These are phyloP conservation scores for Drosophila acutilabella DNA, from an alignment of 2,888 invertebrate genomes.

Conservation along the genomic window DNA sequence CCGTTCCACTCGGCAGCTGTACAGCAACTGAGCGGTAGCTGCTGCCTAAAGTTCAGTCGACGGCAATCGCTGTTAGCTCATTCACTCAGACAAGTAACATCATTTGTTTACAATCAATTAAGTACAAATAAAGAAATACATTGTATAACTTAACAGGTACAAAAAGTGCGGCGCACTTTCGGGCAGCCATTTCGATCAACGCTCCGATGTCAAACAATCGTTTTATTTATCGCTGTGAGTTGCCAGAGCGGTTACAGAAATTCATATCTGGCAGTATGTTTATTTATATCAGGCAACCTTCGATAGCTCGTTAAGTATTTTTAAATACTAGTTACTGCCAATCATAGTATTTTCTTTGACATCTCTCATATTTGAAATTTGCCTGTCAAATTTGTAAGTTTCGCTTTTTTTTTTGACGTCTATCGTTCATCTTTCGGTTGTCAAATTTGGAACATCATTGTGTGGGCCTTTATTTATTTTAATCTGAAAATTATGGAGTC, in stretches of 20 bases:
- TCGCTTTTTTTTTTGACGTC: slow-evolving; percentile 1
- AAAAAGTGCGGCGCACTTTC: slow-evolving; percentile 26
- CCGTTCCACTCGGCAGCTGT: slow-evolving; percentile 43
- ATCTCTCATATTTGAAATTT: background rate
- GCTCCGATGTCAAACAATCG: background rate
- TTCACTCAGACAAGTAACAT: slow-evolving; percentile 6
- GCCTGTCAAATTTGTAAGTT: background rate
- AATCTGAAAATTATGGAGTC: slow-evolving; percentile 66
- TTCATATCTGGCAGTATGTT: background rate
- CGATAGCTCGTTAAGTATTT: background rate
- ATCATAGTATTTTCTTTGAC: background rate
- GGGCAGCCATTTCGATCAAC: background rate
- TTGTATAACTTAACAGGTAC: background rate
- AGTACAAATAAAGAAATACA: slow-evolving; percentile 6
- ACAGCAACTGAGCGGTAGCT: slow-evolving; percentile 50
- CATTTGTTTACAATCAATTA: slow-evolving; percentile 70
- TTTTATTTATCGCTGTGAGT: background rate
- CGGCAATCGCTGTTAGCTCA: slow-evolving; percentile 12
- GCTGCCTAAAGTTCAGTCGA: slow-evolving; percentile 6
- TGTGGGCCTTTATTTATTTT: background rate
- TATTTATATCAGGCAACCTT: no score
- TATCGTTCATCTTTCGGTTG: background rate
- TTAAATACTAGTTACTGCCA: background rate
- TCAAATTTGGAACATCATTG: slow-evolving; percentile 28
- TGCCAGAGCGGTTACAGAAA: background rate